These are phyloP conservation scores for Plecotus auritus DNA, from an alignment of 2,113 vertebrate species.

Conservation along the genomic window DNA sequence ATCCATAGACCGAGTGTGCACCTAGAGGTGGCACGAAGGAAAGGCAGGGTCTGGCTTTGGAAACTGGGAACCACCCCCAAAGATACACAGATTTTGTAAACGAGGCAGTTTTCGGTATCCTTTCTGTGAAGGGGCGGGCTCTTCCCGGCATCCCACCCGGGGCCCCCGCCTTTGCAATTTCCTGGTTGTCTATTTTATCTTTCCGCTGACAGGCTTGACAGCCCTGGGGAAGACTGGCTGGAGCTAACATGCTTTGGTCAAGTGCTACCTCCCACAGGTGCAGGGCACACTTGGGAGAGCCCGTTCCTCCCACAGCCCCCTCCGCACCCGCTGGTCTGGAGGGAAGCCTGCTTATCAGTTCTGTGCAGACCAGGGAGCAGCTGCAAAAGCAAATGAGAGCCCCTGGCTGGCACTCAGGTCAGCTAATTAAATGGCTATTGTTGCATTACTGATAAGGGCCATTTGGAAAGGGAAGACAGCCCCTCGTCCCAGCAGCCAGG, in stretches of 20 bases:
- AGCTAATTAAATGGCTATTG: slow-evolving; percentile 76
- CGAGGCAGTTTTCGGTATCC: neutral
- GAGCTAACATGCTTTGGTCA: slow-evolving; percentile 26
- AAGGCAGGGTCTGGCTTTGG: neutral
- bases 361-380: slow-evolving; percentile 50
- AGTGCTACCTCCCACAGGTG: slow-evolving; percentile 39
- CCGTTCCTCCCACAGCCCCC: neutral
- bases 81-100: neutral
- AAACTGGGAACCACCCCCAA: neutral
- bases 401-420: slow-evolving; percentile 71
- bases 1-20: neutral
- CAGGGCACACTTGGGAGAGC: neutral
- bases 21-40: neutral
- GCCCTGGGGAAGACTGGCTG: neutral
- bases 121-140: neutral
- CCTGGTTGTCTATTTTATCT: slow-evolving; percentile 48
- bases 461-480: slow-evolving; percentile 64
- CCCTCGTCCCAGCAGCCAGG: slow-evolving; percentile 32
- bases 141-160: neutral
- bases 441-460: slow-evolving; percentile 74
- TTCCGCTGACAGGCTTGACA: slow-evolving; percentile 12
- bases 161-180: slow-evolving; percentile 43
- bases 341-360: slow-evolving; percentile 66
- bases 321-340: slow-evolving; percentile 8
- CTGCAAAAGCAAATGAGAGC: slow-evolving; percentile 71